Evolutionary conservation across 2,113 vertebrate genomes (phyloP).

Genomic region (Oreochromis aureus): DNA sequence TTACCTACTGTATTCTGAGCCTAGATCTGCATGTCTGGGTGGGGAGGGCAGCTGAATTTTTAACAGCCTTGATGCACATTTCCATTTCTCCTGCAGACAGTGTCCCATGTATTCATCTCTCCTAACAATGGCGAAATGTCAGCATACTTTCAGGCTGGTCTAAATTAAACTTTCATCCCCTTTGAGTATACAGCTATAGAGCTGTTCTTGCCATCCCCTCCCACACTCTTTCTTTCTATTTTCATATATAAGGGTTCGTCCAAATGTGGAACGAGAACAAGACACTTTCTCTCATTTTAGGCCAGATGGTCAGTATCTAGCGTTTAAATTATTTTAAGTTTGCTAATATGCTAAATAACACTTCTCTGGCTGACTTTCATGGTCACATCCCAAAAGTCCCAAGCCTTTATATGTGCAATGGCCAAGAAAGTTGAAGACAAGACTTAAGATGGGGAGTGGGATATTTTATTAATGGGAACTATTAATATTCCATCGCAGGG

Average conservation of each 20-base stretch:
- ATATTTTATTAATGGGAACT: conserved; percentile 76
- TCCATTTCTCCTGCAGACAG: conserved; percentile 57
- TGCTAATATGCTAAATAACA: conserved; percentile 8
- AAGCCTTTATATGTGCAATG: conserved; percentile 13
- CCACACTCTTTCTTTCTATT: conserved; percentile 37
- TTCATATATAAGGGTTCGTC: conserved; percentile 2
- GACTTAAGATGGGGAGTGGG: conserved; percentile 47
- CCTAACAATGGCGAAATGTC: conserved; percentile 70
- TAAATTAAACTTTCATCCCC: conserved; percentile 69
- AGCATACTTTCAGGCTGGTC: conserved; percentile 62
- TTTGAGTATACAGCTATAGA: conserved; percentile 51
- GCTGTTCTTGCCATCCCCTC: conserved; percentile 9
- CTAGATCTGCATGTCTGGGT: conserved; percentile 28
- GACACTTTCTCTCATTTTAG: not conserved
- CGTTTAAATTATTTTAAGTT: not conserved
- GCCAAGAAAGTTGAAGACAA: conserved; percentile 53
- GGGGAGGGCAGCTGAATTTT: conserved; percentile 47
- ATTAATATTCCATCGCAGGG: conserved; percentile 76
- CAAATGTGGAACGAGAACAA: not conserved
- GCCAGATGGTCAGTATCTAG: not conserved
- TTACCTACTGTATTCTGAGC: conserved; percentile 26
- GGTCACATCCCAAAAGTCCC: conserved; percentile 21
- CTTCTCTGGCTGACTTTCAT: conserved; percentile 5
- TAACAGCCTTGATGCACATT: conserved; percentile 64
- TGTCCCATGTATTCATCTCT: conserved; percentile 60